phyloP scores from a whole-genome alignment of 1,140 invertebrate genomes.

The Trichonephila clavipes region DNA sequence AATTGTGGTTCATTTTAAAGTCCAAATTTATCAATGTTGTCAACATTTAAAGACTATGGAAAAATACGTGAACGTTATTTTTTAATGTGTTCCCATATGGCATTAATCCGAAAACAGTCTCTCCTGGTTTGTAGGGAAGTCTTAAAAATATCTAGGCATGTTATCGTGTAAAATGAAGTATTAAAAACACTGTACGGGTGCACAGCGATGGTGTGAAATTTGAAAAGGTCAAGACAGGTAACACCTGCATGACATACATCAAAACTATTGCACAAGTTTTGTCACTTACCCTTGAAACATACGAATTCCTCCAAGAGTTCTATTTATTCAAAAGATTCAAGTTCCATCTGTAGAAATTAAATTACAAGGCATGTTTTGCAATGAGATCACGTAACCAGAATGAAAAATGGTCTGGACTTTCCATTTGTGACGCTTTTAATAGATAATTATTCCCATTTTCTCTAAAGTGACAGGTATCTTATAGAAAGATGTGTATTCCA shows the following conservation, averaged over 20 bases:
- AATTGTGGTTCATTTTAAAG: too few relatives aligned
- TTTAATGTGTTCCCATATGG: too few relatives aligned
- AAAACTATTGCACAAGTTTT: neutral
- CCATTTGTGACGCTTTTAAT: neutral
- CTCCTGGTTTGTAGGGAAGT: too few relatives aligned
- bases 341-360: neutral
- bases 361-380: neutral
- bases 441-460: neutral
- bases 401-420: neutral
- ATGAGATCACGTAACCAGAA: neutral
- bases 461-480: neutral
- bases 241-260: conserved; percentile 1
- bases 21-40: too few relatives aligned
- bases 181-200: too few relatives aligned
- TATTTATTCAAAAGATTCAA: conserved; percentile 18
- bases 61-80: too few relatives aligned
- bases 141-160: too few relatives aligned
- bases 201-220: neutral
- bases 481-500: neutral
- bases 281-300: conserved; percentile 12
- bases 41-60: too few relatives aligned
- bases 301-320: neutral
- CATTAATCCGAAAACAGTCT: too few relatives aligned
- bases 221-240: neutral
- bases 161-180: too few relatives aligned